phyloP scores from a whole-genome alignment of 2,797 vertebrate genomes.

The Spatula versicolor region DNA sequence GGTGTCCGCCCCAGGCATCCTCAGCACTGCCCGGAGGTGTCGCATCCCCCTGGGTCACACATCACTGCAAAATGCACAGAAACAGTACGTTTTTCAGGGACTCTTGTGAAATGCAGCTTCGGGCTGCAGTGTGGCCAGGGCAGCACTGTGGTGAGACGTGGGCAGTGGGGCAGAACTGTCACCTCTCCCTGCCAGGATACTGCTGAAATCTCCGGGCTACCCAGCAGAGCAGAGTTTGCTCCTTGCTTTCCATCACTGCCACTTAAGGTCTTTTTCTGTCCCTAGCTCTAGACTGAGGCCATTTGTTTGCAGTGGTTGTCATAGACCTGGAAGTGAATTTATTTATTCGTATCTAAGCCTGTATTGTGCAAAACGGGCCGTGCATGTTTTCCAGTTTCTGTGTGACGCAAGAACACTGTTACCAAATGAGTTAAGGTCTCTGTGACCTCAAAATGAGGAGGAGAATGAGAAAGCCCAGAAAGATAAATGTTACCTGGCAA shows the following conservation, averaged over 20 bases:
- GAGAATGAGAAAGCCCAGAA: neutral
- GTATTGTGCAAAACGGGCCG: neutral
- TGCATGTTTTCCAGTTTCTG: neutral
- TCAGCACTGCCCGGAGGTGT: neutral
- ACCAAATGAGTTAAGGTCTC: neutral
- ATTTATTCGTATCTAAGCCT: neutral
- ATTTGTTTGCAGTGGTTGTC: neutral
- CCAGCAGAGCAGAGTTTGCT: neutral
- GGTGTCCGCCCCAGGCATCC: neutral
- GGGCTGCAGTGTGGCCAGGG: fast-evolving
- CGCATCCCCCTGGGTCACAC: no score
- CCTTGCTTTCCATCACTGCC: neutral
- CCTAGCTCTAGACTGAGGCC: neutral
- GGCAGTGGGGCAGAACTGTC: neutral
- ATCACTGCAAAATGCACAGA: neutral
- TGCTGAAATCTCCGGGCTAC: neutral
- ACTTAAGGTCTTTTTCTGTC: neutral
- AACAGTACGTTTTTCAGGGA: neutral
- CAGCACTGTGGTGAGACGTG: fast-evolving
- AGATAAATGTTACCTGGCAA: neutral
- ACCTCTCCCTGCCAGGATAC: neutral
- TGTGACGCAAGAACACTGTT: neutral
- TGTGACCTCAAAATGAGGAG: neutral
- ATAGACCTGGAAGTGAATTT: neutral
- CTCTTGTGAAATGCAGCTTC: neutral